Percentiles rank a stretch among this genome's conserved stretches.
phyloP scores from a whole-genome alignment of 2,888 invertebrate genomes.

The Ischnus inquisitorius region DNA sequence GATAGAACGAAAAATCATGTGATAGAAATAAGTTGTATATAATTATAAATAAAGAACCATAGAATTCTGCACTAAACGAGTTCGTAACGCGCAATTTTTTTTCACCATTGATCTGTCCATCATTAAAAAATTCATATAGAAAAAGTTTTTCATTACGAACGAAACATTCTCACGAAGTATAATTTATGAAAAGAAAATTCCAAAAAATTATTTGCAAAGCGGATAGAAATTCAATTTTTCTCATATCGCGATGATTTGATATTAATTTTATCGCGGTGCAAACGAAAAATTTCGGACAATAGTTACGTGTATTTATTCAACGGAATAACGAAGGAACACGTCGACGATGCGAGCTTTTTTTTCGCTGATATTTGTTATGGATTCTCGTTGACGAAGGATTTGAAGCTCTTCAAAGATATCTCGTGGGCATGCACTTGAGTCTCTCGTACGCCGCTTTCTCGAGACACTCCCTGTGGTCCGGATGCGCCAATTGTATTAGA shows the following conservation, averaged over 20 bases:
- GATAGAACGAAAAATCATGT: conserved; percentile 6
- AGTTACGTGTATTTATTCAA: no score
- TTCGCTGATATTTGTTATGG: neutral
- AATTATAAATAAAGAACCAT: conserved; percentile 37
- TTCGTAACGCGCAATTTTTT: conserved; percentile 26
- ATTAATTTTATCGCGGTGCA: no score
- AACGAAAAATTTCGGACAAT: no score
- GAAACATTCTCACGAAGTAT: neutral
- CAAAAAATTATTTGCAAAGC: neutral
- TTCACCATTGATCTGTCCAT: conserved; percentile 7
- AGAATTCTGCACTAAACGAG: conserved; percentile 10
- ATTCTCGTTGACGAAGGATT: conserved; percentile 20
- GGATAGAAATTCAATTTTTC: no score
- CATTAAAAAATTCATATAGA: no score
- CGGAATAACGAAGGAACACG: no score
- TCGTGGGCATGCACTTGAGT: conserved; percentile 84
- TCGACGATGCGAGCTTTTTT: neutral
- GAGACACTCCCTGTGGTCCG: conserved; percentile 87
- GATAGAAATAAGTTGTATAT: conserved; percentile 55
- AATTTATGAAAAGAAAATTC: neutral
- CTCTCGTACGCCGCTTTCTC: conserved; percentile 89
- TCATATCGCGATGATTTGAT: no score
- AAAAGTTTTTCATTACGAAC: neutral
- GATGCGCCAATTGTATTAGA: conserved; percentile 89
- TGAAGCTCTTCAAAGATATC: conserved; percentile 41